Conservation (phyloP, 1,140 invertebrate species). For the Aphelinus atriplicis region DNA sequence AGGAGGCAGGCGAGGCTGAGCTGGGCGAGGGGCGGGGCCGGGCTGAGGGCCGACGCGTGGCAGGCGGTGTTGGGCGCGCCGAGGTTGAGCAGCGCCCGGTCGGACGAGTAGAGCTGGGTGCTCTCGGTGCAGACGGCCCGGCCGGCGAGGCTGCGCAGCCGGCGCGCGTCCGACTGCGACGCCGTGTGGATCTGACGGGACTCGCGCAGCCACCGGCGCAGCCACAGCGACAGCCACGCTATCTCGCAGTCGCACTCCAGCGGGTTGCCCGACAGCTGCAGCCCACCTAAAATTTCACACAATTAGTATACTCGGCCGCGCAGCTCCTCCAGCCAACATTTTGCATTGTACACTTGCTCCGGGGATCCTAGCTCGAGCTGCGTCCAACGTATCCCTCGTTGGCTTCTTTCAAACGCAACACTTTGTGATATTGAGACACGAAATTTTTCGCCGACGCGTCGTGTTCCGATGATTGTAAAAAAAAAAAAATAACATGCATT, state of each 20-base stretch:
- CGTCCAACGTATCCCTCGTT: too few relatives aligned
- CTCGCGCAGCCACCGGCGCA: constrained; percentile 84
- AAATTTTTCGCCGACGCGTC: too few relatives aligned
- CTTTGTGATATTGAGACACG: too few relatives aligned
- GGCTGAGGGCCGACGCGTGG: constrained; percentile 68
- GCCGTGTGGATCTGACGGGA: constrained; percentile 77
- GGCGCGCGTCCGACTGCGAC: constrained; percentile 65
- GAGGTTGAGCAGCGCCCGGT: constrained; percentile 61
- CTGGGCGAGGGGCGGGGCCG: constrained; percentile 39
- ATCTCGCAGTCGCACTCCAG: constrained; percentile 87
- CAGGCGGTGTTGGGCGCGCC: constrained; percentile 68
- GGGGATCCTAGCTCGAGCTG: too few relatives aligned
- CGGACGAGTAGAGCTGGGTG: constrained; percentile 60
- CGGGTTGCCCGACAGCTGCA: constrained; percentile 84
- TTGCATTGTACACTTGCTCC: too few relatives aligned
- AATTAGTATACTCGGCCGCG: too few relatives aligned
- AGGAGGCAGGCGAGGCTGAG: too few relatives aligned
- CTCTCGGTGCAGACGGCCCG: constrained; percentile 63
- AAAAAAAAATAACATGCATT: background rate
- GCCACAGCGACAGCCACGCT: constrained; percentile 89
- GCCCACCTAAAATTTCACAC: constrained; percentile 72
- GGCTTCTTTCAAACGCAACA: too few relatives aligned
- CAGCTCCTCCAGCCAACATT: too few relatives aligned
- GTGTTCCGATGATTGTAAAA: background rate
- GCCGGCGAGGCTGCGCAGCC: constrained; percentile 60